Evolutionary conservation across 2,797 vertebrate species (phyloP), one percentile per base, ranked within the genome.

Genomic region (Ptychobarbus kaznakovi): DNA sequence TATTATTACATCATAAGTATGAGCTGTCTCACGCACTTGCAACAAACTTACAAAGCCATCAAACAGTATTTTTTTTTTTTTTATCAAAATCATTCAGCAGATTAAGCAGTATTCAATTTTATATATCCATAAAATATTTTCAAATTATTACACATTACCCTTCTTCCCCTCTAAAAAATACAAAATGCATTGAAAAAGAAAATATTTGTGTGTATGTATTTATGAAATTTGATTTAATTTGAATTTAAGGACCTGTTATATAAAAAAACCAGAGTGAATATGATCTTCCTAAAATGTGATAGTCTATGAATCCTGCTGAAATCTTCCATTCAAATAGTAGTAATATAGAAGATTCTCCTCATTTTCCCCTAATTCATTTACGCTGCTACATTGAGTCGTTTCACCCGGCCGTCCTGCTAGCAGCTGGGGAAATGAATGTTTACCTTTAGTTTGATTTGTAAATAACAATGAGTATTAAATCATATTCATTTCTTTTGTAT

Each of bases 401-500:
- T 81, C 28, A 51, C 87, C 91, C 86, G 88, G 93, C 91, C 91
- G 92, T 91, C 73, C 89, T 82, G 86, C 91, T 89, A 90, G 18
- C 88, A 93, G 92, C 92, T 94, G 94, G 92, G 96, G 93, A 95
- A 95, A 93, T 91, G 93, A 95, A 96, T 96, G 95, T 96, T 96
- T 95, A 94, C 93, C 77, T 94, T 93, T 94, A 91, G 90, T 95
- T 92, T 91, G 85, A 92, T 96, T 97, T 98, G 95, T 97, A 98
- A 95, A 97, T 97, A 94, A 89, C 87, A 94, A 92, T 94, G 93
- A 93, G 94, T 88, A 73, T 86, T 90, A 80, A 93, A 91, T 87
- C 51, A 91, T 94, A 93, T 92, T 93, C 89, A 97, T 96, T 97
- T 96, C 94, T 96, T 98, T 97, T 96, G 93, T 96, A 97, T 96